Conservation (phyloP, 2,797 vertebrate species). For the Bufotes viridis region DNA sequence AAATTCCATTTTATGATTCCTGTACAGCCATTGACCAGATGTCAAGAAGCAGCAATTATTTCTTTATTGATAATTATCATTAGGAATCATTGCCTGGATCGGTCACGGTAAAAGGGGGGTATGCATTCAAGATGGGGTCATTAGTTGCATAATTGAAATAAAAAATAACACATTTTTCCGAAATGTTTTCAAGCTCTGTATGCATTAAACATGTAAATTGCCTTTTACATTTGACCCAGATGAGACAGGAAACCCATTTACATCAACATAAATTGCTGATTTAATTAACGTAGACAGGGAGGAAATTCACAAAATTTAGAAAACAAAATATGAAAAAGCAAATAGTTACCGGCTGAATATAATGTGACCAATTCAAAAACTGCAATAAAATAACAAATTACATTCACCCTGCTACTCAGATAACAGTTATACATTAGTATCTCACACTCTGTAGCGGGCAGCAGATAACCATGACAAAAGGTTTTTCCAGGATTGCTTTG, state of each 20-base stretch:
- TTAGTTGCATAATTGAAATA: conserved; percentile 30
- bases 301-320: not conserved
- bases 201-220: conserved; percentile 35
- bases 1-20: conserved; percentile 23
- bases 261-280: conserved; percentile 38
- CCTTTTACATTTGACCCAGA: conserved; percentile 34
- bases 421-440: not conserved
- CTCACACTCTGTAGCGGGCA: not conserved
- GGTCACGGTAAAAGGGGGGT: not conserved
- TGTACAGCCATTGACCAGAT: conserved; percentile 38
- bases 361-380: not conserved
- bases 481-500: no score
- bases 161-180: conserved; percentile 39
- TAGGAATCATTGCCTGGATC: conserved; percentile 20
- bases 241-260: conserved; percentile 27
- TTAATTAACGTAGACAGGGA: conserved; percentile 10
- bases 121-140: conserved; percentile 18
- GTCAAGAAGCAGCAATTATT: not conserved
- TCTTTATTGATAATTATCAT: conserved; percentile 35
- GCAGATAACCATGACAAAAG: not conserved
- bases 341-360: not conserved
- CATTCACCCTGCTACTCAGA: conserved; percentile 1
- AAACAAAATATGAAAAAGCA: conserved; percentile 7
- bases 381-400: not conserved
- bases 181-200: conserved; percentile 21